phyloP scores from a whole-genome alignment of 37 sponge, comb jelly and placozoan genomes.

The Spongia lamella region DNA sequence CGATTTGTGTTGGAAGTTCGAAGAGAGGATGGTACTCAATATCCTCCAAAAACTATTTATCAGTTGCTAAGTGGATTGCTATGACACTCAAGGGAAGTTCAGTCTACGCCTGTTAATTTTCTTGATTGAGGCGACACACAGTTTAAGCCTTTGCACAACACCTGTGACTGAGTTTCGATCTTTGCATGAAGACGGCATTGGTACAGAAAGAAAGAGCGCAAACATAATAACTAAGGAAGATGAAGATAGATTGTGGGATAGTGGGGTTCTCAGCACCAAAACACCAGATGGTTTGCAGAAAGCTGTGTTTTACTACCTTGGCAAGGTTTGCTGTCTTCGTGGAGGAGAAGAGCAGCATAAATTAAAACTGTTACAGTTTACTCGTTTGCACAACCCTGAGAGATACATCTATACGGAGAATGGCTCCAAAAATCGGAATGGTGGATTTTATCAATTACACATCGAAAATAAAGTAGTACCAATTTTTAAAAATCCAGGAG shows the following conservation, averaged over 20 bases:
- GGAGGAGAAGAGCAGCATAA: too few species aligned
- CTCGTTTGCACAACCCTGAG: neutral
- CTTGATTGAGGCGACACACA: too few species aligned
- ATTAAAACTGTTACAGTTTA: neutral
- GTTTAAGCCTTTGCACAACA: slow-evolving; percentile 3
- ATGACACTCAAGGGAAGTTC: too few species aligned
- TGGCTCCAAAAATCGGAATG: slow-evolving; percentile 24
- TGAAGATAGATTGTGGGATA: neutral
- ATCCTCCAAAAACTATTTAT: too few species aligned
- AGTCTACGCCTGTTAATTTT: too few species aligned
- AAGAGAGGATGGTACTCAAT: too few species aligned
- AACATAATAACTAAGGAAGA: neutral
- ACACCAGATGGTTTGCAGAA: neutral
- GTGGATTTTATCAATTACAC: slow-evolving; percentile 5
- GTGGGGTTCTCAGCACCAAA: neutral
- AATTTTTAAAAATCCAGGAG: neutral
- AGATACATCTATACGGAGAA: slow-evolving; percentile 12
- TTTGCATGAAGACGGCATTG: neutral
- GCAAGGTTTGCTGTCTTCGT: slow-evolving; percentile 3
- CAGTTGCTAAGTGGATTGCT: too few species aligned
- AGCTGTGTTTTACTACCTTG: neutral
- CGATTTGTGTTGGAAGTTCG: too few species aligned
- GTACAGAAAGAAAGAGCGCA: neutral
- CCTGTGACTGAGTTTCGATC: neutral
- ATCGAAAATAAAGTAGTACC: slow-evolving; percentile 13